Percentiles rank a stretch among this genome's conserved stretches.
Evolutionary conservation across 2,888 invertebrate species (phyloP).

Genomic region (Tachina fera): DNA sequence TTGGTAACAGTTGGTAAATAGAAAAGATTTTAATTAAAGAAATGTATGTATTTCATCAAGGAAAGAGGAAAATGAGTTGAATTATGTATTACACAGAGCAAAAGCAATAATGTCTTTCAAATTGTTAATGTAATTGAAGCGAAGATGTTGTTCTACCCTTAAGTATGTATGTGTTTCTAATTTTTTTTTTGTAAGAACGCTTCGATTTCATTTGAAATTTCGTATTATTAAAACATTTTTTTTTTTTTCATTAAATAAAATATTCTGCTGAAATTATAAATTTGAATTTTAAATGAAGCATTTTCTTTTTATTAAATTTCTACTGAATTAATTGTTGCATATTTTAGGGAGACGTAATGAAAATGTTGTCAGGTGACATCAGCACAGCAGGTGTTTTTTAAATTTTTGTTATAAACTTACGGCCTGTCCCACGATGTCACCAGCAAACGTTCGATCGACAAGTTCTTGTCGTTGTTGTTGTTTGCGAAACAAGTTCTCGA

Average conservation of each 20-base stretch:
- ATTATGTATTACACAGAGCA: neutral
- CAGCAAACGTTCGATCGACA: no score
- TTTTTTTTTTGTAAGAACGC: no score
- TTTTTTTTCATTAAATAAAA: neutral
- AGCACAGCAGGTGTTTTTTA: no score
- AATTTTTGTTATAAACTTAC: no score
- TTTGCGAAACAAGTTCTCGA: no score
- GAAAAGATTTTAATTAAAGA: neutral
- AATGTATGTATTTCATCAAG: neutral
- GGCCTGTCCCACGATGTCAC: no score
- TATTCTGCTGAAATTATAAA: neutral
- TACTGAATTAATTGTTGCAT: slow-evolving; percentile 13
- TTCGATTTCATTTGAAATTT: no score
- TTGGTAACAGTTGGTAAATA: slow-evolving; percentile 34
- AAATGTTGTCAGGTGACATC: no score
- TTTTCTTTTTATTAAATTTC: neutral
- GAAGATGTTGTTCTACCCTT: neutral
- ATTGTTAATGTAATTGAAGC: slow-evolving; percentile 13
- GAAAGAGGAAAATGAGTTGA: neutral
- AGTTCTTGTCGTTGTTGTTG: no score
- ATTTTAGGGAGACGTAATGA: neutral
- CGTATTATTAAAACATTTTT: neutral
- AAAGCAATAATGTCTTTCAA: neutral
- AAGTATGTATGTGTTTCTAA: no score
- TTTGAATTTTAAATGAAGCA: slow-evolving; percentile 15